Conservation (phyloP, 2,888 invertebrate species). For the Trichogramma dendrolimi region DNA sequence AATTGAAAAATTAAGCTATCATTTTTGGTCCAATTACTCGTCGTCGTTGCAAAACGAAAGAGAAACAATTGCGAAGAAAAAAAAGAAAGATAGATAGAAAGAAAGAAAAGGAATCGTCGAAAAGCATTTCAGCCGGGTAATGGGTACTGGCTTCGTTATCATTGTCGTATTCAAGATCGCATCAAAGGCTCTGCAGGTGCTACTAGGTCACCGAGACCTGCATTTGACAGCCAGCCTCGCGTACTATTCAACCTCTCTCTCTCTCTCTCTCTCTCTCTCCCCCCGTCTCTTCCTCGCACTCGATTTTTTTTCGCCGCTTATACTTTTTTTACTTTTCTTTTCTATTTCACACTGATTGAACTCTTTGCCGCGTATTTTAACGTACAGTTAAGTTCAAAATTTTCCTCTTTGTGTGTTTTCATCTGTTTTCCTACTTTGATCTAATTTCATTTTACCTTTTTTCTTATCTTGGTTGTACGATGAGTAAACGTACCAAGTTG, state of each 20-base stretch:
- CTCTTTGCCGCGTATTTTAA: no score
- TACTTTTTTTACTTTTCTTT: background rate
- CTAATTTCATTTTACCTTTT: background rate
- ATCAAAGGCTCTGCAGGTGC: slow-evolving; percentile 5
- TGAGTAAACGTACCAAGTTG: no score
- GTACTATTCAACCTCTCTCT: background rate
- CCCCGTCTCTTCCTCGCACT: background rate
- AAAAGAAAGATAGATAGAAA: no score
- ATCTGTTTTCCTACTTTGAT: background rate
- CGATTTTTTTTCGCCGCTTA: background rate
- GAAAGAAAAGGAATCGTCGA: no score
- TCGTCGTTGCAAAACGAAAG: no score
- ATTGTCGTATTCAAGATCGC: background rate
- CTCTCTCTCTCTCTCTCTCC: slow-evolving; percentile 3
- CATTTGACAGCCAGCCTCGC: background rate
- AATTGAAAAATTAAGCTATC: no score
- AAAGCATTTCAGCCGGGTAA: no score
- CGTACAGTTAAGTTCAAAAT: no score
- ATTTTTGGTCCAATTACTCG: no score
- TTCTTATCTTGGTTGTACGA: background rate
- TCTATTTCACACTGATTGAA: background rate
- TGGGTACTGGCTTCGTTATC: background rate
- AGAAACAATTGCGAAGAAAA: no score
- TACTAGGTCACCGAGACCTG: background rate
- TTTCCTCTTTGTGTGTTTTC: background rate